phyloP scores from a whole-genome alignment of 1,140 invertebrate genomes.

The Tachypleus tridentatus region DNA sequence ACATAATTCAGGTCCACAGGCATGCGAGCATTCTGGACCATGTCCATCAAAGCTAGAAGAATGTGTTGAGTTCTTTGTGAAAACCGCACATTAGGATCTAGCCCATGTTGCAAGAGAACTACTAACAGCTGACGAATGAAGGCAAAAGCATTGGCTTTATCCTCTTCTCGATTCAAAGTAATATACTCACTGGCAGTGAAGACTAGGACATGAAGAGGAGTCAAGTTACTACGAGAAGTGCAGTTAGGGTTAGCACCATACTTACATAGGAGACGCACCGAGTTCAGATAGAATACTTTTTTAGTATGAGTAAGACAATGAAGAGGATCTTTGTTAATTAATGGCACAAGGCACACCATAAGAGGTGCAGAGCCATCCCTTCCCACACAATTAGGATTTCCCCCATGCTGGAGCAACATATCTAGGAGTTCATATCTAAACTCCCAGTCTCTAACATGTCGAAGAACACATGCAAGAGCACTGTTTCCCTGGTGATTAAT shows the following conservation, averaged over 20 bases:
- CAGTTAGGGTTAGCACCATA: constrained; percentile 60
- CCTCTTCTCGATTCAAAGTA: constrained; percentile 43
- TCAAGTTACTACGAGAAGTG: constrained; percentile 52
- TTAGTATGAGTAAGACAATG: constrained; percentile 60
- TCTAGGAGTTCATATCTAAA: constrained; percentile 56
- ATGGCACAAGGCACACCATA: constrained; percentile 57
- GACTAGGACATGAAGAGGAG: constrained; percentile 55
- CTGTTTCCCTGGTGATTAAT: constrained; percentile 58
- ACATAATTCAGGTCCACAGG: constrained; percentile 52
- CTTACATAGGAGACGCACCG: constrained; percentile 52
- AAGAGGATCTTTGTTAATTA: constrained; percentile 59
- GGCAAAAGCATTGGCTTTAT: constrained; percentile 43
- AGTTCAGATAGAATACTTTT: constrained; percentile 61
- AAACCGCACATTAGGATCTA: constrained; percentile 47
- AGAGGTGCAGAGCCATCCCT: constrained; percentile 55
- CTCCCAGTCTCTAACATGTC: constrained; percentile 63
- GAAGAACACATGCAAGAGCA: constrained; percentile 52
- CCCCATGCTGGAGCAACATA: constrained; percentile 54
- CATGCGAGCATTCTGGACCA: constrained; percentile 52
- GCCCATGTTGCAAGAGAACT: constrained; percentile 50
- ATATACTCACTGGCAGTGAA: constrained; percentile 60
- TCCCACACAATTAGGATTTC: constrained; percentile 52
- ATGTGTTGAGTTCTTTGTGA: constrained; percentile 48
- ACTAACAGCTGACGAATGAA: constrained; percentile 47
- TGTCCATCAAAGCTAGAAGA: constrained; percentile 49